phyloP scores from a whole-genome alignment of 2,888 invertebrate genomes.

The Byasa hedistus region DNA sequence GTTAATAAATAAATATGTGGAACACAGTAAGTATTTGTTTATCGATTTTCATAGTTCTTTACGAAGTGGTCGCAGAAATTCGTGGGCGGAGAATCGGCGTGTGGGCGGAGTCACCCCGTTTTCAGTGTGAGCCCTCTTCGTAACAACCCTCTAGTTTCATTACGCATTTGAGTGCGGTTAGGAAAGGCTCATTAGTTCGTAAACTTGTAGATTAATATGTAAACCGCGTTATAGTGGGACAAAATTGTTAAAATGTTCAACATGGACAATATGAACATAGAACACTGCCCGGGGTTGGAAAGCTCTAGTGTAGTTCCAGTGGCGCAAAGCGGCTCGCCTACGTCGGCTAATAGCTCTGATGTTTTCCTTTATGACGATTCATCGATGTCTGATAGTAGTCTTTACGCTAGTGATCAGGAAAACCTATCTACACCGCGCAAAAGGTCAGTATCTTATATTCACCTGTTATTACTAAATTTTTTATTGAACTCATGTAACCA shows the following conservation, averaged over 20 bases:
- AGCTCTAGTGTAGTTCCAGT: slow-evolving; percentile 25
- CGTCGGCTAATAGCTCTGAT: slow-evolving; percentile 79
- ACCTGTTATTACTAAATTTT: no score
- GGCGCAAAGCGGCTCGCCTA: slow-evolving; percentile 56
- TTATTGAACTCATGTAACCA: no score
- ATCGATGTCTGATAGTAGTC: slow-evolving; percentile 81
- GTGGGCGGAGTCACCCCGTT: slow-evolving; percentile 30
- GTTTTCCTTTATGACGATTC: slow-evolving; percentile 84
- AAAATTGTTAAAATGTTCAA: slow-evolving; percentile 28
- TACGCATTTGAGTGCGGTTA: slow-evolving; percentile 16
- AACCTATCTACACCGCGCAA: slow-evolving; percentile 83
- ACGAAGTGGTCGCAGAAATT: slow-evolving; percentile 12
- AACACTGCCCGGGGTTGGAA: slow-evolving; percentile 24
- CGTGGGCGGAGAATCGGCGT: slow-evolving; percentile 25
- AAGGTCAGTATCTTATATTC: slow-evolving; percentile 68
- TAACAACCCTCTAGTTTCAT: slow-evolving; percentile 31
- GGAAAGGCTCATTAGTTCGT: slow-evolving; percentile 10
- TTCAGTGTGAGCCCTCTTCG: slow-evolving; percentile 25
- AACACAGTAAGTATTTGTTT: background rate
- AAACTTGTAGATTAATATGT: slow-evolving; percentile 14
- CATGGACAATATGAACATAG: slow-evolving; percentile 31
- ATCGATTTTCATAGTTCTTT: slow-evolving; percentile 22
- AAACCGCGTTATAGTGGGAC: slow-evolving; percentile 2
- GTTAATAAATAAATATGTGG: background rate
- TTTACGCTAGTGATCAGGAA: slow-evolving; percentile 91